Conservation (phyloP, 2,113 vertebrate species). For the Lycaon pictus region DNA sequence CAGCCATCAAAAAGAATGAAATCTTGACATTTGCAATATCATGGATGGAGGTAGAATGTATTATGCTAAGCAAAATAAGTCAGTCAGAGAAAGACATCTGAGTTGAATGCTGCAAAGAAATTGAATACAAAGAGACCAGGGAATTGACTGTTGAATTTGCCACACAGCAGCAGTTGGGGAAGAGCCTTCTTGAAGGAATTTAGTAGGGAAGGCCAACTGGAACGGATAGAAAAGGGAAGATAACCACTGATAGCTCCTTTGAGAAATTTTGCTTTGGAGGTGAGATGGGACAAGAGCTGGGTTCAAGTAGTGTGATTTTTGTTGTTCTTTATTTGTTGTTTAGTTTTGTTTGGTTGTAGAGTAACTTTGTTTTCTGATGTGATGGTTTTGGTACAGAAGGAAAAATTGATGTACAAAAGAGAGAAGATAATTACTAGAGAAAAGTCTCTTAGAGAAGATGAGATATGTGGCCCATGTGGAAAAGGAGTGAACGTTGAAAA, state of each 20-base stretch:
- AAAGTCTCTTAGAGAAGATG: neutral
- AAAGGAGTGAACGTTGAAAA: neutral
- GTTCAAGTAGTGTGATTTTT: neutral
- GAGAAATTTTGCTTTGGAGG: neutral
- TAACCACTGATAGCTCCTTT: neutral
- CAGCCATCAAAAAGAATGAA: neutral
- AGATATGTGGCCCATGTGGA: neutral
- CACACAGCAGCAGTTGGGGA: neutral
- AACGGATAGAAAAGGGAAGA: neutral
- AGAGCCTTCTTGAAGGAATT: neutral
- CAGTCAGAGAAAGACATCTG: neutral
- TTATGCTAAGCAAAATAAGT: neutral
- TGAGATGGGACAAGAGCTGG: neutral
- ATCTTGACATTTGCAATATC: neutral
- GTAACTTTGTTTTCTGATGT: slow-evolving; percentile 6
- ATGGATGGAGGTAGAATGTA: neutral
- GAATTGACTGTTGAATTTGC: neutral
- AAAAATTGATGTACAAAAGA: neutral
- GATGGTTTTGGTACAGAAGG: neutral
- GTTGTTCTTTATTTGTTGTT: neutral
- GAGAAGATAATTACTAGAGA: neutral
- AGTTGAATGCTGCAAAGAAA: neutral
- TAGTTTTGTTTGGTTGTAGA: neutral
- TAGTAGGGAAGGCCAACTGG: neutral
- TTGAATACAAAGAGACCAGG: neutral